Evolutionary conservation across 2,113 vertebrate genomes (phyloP), one percentile per base, ranked within the genome.

Genomic region (Rhea americana): DNA sequence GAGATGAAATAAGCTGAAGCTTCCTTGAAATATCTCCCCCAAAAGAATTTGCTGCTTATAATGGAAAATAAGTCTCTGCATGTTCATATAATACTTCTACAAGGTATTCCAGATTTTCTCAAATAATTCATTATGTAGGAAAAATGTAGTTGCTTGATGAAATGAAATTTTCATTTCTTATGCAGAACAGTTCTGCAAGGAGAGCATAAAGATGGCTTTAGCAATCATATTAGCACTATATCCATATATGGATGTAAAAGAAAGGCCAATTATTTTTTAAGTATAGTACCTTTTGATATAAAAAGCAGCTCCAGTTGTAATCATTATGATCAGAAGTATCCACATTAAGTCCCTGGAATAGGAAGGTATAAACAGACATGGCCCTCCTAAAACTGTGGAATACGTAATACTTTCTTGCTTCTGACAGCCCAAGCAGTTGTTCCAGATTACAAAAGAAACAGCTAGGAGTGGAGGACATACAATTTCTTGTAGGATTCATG

Each of bases 391-490:
- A 91, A 47, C 10, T 1, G 1, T 24, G 2, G 8, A 75, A 9
- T 53, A 13, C 22, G 24, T 58, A 70, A 45, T 25, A 13, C 6
- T 45, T 67, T 50, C 2, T 41, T 83, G 63, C 9, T 73, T 71
- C 17, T 6, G 7, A 55, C 7, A 41, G 19, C 68, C 6, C 39
- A 56, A 82, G 16, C 2, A 35, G 12, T 47, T 87, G 2, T 75
- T 88, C 47, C 45, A 6, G 30, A 71, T 63, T 81, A 45, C 13
- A 59, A 59, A 3, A 90, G 91, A 87, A 74, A 16, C n/a, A 66
- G 11, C 3, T 9, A 58, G n/a, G 9, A 56, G 5, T 28, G 7
- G 8, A 84, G 18, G 82, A 68, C 3, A 22, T 0, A 61, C 7
- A 81, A 78, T 26, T 55, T 35, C 48, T 35, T 56, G 13, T 45